phyloP scores from a whole-genome alignment of 2,888 invertebrate genomes.

The Cephus pygmeus region DNA sequence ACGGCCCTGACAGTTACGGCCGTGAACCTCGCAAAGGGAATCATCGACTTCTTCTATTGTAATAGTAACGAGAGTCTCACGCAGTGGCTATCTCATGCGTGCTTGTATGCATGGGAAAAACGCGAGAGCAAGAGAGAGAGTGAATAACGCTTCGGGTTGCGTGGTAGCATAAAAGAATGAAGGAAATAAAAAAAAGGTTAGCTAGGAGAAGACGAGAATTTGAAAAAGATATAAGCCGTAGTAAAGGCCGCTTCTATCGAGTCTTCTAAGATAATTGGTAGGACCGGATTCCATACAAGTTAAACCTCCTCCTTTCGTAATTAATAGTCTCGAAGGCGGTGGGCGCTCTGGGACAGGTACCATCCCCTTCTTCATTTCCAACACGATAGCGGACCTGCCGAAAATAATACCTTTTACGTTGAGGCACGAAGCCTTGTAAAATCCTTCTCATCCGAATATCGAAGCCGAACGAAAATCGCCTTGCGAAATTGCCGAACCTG shows the following conservation, averaged over 20 bases:
- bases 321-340: conserved; percentile 54
- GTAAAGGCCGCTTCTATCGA: neutral
- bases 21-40: neutral
- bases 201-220: conserved; percentile 1
- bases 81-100: neutral
- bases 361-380: conserved; percentile 6
- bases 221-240: neutral
- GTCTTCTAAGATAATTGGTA: conserved; percentile 55
- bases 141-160: conserved; percentile 39
- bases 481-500: neutral
- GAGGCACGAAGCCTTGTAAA: conserved; percentile 9
- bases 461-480: neutral
- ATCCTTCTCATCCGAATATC: neutral
- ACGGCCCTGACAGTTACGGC: conserved; percentile 5
- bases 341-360: conserved; percentile 7
- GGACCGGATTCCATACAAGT: conserved; percentile 58
- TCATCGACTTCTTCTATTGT: neutral
- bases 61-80: neutral
- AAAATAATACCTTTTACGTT: conserved; percentile 27
- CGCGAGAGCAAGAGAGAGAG: neutral
- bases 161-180: conserved; percentile 11
- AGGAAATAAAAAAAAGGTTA: conserved; percentile 6
- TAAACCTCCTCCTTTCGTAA: conserved; percentile 46
- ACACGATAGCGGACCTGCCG: conserved; percentile 13
- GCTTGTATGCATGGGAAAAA: neutral